These are phyloP conservation scores for Drosophila maculinotata DNA, from an alignment of 2,888 invertebrate genomes.

Conservation along the genomic window DNA sequence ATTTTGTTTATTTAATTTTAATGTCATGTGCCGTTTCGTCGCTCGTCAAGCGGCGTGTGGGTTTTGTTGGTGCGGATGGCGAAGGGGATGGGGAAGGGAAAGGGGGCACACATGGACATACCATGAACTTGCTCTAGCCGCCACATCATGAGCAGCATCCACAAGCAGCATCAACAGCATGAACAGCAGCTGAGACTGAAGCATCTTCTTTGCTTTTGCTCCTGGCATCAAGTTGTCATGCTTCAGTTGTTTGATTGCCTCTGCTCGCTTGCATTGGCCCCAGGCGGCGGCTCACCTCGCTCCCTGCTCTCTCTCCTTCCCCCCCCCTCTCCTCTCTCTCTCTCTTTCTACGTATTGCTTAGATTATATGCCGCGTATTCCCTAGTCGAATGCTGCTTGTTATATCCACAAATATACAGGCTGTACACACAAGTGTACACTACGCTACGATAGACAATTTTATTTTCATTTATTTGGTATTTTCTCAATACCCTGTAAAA, in stretches of 20 bases:
- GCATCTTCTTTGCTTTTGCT: slow-evolving; percentile 52
- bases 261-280: slow-evolving; percentile 72
- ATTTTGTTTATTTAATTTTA: slow-evolving; percentile 80
- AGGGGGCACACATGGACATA: too few relatives aligned
- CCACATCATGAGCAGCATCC: slow-evolving; percentile 17
- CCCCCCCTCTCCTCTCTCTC: not conserved
- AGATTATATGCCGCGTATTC: slow-evolving; percentile 60
- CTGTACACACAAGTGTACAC: slow-evolving; percentile 6
- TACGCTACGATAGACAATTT: slow-evolving; percentile 64
- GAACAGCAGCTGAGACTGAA: slow-evolving; percentile 38
- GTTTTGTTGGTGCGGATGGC: not conserved
- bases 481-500: slow-evolving; percentile 26
- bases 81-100: too few relatives aligned
- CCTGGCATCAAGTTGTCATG: slow-evolving; percentile 79
- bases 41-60: slow-evolving; percentile 41
- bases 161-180: too few relatives aligned
- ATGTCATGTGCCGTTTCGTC: slow-evolving; percentile 75
- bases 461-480: slow-evolving; percentile 71
- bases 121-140: slow-evolving; percentile 2
- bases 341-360: slow-evolving; percentile 11
- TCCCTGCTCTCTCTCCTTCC: slow-evolving; percentile 1
- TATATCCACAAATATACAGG: slow-evolving; percentile 44
- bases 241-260: slow-evolving; percentile 80
- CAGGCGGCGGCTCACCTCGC: slow-evolving; percentile 60
- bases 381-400: slow-evolving; percentile 60